phyloP scores from a whole-genome alignment of 2,797 vertebrate species.

The Pseudochaenichthys georgianus region DNA sequence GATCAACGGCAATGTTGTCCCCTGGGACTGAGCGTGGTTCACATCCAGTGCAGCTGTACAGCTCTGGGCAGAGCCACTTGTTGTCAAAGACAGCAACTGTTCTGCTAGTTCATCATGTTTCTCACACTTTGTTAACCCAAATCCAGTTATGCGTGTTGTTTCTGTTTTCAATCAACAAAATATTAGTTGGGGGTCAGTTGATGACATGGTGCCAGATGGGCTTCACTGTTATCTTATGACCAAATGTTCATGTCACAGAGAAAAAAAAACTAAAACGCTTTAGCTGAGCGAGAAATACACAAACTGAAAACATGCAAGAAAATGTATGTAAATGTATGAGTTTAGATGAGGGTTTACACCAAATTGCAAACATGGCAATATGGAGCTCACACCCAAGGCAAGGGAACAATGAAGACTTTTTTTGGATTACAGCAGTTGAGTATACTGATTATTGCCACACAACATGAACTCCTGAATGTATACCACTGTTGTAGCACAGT shows the following conservation, averaged over 20 bases:
- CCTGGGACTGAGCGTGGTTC: slow-evolving; percentile 47
- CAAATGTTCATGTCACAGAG: background rate
- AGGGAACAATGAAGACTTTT: background rate
- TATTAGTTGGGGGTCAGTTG: background rate
- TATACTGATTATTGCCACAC: too few species aligned
- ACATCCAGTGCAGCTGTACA: slow-evolving; percentile 57
- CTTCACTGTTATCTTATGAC: background rate
- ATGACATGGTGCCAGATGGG: background rate
- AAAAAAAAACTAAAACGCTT: background rate
- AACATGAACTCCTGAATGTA: too few species aligned
- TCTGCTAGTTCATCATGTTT: slow-evolving; percentile 47
- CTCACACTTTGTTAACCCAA: background rate
- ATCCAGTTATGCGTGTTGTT: background rate
- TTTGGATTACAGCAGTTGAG: too few species aligned
- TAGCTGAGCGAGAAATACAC: background rate
- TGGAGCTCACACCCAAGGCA: slow-evolving; percentile 10
- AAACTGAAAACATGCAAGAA: background rate
- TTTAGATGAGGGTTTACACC: background rate
- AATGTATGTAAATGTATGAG: too few species aligned
- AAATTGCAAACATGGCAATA: background rate
- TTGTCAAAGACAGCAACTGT: slow-evolving; percentile 33
- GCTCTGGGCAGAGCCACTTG: slow-evolving; percentile 31
- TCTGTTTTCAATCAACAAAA: background rate
- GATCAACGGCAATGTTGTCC: slow-evolving; percentile 51
- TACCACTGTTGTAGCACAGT: too few species aligned